A percentile compares a stretch with the other conserved stretches of the same genome.
These are phyloP conservation scores for Andrena hattorfiana DNA, from an alignment of 2,888 invertebrate genomes.

Conservation along the genomic window DNA sequence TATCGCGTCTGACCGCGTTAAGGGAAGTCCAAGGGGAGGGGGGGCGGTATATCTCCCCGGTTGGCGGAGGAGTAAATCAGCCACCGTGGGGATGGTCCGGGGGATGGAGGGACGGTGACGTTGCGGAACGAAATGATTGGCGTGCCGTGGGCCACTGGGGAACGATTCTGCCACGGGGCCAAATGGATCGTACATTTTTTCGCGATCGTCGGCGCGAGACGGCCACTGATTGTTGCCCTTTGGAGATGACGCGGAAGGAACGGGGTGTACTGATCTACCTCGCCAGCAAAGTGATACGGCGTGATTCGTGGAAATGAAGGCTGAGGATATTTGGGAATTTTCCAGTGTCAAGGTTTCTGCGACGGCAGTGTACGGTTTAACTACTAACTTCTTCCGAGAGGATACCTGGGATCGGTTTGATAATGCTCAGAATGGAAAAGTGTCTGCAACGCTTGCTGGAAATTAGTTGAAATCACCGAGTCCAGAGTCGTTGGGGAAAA, in stretches of 20 bases:
- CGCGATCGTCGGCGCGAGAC: conserved; percentile 51
- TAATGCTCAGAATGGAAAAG: not conserved
- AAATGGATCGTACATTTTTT: conserved; percentile 70
- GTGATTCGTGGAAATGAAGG: too few species aligned
- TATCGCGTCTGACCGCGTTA: conserved; percentile 34
- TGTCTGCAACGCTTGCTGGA: not conserved
- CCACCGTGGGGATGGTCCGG: conserved; percentile 62
- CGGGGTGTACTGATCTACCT: not conserved
- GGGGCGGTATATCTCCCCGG: conserved; percentile 41
- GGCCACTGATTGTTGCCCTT: conserved; percentile 4
- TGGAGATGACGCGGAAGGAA: not conserved
- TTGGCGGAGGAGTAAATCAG: conserved; percentile 72
- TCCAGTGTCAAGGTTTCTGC: too few species aligned
- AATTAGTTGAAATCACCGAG: conserved; percentile 15
- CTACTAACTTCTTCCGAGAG: too few species aligned
- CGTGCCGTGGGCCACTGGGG: conserved; percentile 64
- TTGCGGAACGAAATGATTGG: conserved; percentile 75
- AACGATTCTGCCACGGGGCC: conserved; percentile 53
- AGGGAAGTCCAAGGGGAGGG: conserved; percentile 49
- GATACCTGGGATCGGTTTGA: not conserved
- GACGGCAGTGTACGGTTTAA: too few species aligned
- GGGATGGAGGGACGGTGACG: conserved; percentile 60
- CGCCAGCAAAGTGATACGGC: too few species aligned
- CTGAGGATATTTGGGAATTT: too few species aligned
- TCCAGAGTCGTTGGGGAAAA: not conserved